Conservation (phyloP, 2,888 invertebrate genomes). For the Heteromyza rotundicornis region DNA sequence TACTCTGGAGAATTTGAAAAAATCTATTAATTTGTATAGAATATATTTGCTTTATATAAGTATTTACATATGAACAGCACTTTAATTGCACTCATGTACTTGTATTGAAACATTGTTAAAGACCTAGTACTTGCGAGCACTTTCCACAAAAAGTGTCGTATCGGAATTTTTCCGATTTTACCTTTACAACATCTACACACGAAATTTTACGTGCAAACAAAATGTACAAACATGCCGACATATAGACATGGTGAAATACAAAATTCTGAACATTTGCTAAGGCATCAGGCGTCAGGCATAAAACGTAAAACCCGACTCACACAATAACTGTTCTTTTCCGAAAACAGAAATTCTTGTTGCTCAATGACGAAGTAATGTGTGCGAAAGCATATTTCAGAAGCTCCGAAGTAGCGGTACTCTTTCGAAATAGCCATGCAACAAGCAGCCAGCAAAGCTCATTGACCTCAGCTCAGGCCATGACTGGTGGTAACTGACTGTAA, state of each 20-base stretch:
- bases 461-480: slow-evolving; percentile 37
- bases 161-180: neutral
- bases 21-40: too few relatives aligned
- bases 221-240: neutral
- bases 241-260: neutral
- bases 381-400: slow-evolving; percentile 16
- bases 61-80: too few relatives aligned
- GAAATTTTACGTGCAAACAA: neutral
- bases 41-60: too few relatives aligned
- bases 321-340: slow-evolving; percentile 10
- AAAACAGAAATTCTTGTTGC: slow-evolving; percentile 48
- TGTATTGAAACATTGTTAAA: too few relatives aligned
- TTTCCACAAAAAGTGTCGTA: too few relatives aligned
- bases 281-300: too few relatives aligned
- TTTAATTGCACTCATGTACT: too few relatives aligned
- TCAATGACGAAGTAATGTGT: neutral
- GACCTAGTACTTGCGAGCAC: too few relatives aligned
- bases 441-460: slow-evolving; percentile 44
- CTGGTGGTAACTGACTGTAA: too few relatives aligned
- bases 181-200: neutral
- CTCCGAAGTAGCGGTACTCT: slow-evolving; percentile 50
- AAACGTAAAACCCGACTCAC: neutral
- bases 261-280: too few relatives aligned
- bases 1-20: too few relatives aligned
- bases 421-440: slow-evolving; percentile 41